phyloP scores from a whole-genome alignment of 2,113 vertebrate species.

The Microcebus lehilahytsara region DNA sequence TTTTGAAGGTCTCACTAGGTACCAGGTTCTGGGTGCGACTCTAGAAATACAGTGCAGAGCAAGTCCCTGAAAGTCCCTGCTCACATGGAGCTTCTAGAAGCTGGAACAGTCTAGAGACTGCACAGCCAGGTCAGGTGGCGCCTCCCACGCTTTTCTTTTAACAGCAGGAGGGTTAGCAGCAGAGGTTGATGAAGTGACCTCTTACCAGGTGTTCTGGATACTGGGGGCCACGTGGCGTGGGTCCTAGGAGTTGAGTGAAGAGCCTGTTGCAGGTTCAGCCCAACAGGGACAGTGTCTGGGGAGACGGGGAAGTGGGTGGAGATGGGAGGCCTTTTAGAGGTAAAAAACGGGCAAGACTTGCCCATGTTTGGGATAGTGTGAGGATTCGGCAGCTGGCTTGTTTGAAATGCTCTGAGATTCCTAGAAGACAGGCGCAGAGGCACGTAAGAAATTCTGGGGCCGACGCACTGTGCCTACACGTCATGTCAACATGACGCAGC shows the following conservation, averaged over 20 bases:
- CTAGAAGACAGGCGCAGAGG: neutral
- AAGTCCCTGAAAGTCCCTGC: neutral
- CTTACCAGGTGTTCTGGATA: neutral
- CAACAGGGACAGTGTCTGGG: neutral
- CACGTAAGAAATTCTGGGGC: neutral
- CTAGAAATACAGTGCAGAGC: neutral
- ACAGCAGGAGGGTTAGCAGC: neutral
- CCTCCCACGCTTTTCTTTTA: neutral
- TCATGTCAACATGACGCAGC: neutral
- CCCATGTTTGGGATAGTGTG: neutral
- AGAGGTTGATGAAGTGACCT: neutral
- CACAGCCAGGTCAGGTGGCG: neutral
- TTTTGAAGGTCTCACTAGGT: neutral
- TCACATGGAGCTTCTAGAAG: neutral
- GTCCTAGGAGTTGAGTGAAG: neutral
- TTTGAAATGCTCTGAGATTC: constrained; percentile 11
- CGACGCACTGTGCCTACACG: neutral
- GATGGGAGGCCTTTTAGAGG: neutral
- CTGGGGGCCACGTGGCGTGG: neutral
- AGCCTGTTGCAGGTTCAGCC: neutral
- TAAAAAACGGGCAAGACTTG: neutral
- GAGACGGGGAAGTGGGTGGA: neutral
- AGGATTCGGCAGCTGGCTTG: neutral
- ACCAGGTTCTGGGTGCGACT: neutral
- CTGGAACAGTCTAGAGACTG: neutral